Evolutionary conservation across 2,888 invertebrate species (phyloP).

Genomic region (Idaea dimidiata): DNA sequence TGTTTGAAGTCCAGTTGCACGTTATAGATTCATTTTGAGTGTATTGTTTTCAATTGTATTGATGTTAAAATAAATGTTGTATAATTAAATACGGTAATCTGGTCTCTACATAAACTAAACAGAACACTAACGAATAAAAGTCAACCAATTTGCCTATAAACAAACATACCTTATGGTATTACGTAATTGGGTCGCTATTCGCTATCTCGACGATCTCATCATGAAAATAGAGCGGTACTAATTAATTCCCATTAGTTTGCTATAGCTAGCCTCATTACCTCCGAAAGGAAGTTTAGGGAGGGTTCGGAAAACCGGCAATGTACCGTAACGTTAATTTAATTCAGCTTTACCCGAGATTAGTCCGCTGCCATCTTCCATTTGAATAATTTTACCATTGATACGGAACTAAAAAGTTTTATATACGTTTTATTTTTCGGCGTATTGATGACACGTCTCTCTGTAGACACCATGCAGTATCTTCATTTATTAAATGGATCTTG

Average conservation of each 20-base stretch:
- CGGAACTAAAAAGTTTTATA: constrained; percentile 40
- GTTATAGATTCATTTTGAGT: too few species aligned
- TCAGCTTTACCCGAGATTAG: constrained; percentile 47
- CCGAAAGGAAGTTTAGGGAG: constrained; percentile 43
- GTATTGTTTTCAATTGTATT: too few species aligned
- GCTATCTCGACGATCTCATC: constrained; percentile 39
- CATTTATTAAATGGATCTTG: not conserved
- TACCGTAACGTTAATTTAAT: constrained; percentile 62
- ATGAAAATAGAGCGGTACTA: constrained; percentile 47
- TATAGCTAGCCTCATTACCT: constrained; percentile 46
- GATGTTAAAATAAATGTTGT: too few species aligned
- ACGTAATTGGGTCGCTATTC: constrained; percentile 23
- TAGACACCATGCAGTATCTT: not conserved
- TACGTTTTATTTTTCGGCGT: constrained; percentile 30
- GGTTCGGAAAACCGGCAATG: constrained; percentile 63
- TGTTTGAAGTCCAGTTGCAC: too few species aligned
- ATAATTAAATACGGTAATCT: too few species aligned
- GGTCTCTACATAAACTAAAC: constrained; percentile 3
- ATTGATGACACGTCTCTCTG: constrained; percentile 15
- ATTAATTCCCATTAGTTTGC: constrained; percentile 65
- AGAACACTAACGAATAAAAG: constrained; percentile 2
- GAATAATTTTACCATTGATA: constrained; percentile 63
- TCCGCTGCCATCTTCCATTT: constrained; percentile 50
- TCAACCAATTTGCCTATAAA: not conserved
- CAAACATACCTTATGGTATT: constrained; percentile 15